Conservation (phyloP, 2,797 vertebrate species). For the Spinibarbus caldwelli region DNA sequence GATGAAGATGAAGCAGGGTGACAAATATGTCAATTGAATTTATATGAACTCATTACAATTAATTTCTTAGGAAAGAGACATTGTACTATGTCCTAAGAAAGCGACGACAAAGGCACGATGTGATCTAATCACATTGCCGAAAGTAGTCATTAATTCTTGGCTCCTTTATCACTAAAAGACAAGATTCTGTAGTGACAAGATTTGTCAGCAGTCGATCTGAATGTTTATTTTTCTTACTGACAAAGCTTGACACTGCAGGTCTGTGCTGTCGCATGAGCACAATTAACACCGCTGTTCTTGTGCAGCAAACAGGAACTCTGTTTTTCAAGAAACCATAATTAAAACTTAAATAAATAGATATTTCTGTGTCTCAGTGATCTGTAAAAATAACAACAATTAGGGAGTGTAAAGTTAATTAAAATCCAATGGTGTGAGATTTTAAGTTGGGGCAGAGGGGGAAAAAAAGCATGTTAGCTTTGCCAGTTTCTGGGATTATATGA, state of each 20-base stretch:
- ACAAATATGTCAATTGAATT: not conserved
- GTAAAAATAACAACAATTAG: conserved; percentile 52
- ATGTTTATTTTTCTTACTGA: conserved; percentile 32
- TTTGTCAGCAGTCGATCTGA: not conserved
- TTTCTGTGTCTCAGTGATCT: conserved; percentile 57
- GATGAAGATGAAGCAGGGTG: not conserved
- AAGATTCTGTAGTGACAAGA: conserved; percentile 11
- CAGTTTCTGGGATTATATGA: not conserved
- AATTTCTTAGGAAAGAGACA: not conserved
- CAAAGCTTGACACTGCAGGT: conserved; percentile 32
- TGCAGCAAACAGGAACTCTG: conserved; percentile 45
- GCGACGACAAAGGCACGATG: not conserved
- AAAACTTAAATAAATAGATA: conserved; percentile 60
- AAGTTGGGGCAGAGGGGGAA: conserved; percentile 34
- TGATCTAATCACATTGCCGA: not conserved
- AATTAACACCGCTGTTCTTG: conserved; percentile 37
- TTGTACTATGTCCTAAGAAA: not conserved
- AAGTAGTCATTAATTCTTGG: not conserved
- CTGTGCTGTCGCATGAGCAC: conserved; percentile 39
- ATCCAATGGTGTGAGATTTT: conserved; percentile 52
- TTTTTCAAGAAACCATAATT: conserved; percentile 55
- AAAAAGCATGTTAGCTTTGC: conserved; percentile 8
- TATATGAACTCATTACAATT: not conserved
- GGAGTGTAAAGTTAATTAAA: conserved; percentile 62
- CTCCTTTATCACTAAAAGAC: not conserved